Percentiles rank a stretch among this genome's conserved stretches.
Conservation (phyloP, 2,113 vertebrate species). For the Perca schrenkii region DNA sequence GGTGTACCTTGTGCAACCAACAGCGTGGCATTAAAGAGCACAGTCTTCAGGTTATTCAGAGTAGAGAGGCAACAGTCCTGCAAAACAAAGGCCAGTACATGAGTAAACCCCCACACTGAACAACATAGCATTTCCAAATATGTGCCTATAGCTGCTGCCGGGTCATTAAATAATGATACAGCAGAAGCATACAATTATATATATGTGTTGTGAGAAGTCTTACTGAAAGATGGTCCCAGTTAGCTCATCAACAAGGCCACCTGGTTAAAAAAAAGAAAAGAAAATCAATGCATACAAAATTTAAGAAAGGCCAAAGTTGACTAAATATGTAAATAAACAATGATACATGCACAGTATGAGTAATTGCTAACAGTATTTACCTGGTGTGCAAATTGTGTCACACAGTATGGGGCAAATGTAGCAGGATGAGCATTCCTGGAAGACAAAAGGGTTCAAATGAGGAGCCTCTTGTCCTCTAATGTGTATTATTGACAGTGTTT, state of each 20-base stretch:
- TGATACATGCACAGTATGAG: too few relatives aligned
- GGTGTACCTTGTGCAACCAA: background rate
- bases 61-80: slow-evolving; percentile 72
- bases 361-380: slow-evolving; percentile 62
- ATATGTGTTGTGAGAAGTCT: slow-evolving; percentile 52
- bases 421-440: slow-evolving; percentile 88
- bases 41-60: slow-evolving; percentile 56
- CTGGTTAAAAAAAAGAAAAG: slow-evolving; percentile 63
- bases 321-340: background rate
- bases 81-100: slow-evolving; percentile 13
- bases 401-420: slow-evolving; percentile 89
- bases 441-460: background rate
- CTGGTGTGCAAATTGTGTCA: slow-evolving; percentile 88
- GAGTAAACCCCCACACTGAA: background rate
- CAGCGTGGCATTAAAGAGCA: background rate
- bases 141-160: background rate
- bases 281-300: background rate
- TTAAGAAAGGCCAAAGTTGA: background rate
- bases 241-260: slow-evolving; percentile 85
- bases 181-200: background rate
- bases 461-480: background rate
- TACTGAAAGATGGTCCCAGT: slow-evolving; percentile 86
- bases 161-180: background rate
- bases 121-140: background rate
- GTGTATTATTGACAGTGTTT: background rate